Evolutionary conservation across 2,113 vertebrate species (phyloP).

Genomic region (Cottus gobio): DNA sequence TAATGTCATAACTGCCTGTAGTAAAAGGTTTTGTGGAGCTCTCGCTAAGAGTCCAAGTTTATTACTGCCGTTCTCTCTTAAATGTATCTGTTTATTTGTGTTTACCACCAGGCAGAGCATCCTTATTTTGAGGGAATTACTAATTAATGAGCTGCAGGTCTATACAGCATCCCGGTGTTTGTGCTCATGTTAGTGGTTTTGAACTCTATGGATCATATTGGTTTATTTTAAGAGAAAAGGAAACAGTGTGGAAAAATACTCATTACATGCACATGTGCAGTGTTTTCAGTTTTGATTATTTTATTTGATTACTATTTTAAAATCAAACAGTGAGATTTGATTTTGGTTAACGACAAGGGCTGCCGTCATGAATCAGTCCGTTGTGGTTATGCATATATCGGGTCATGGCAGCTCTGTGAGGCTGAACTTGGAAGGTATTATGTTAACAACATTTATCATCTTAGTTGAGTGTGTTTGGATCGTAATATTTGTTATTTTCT

Average conservation of each 20-base stretch:
- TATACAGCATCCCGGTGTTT: neutral
- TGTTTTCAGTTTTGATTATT: neutral
- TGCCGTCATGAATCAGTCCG: neutral
- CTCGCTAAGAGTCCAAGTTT: neutral
- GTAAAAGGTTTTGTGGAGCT: slow-evolving; percentile 1
- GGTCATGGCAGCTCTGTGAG: neutral
- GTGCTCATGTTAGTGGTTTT: neutral
- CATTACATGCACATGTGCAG: neutral
- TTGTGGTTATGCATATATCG: neutral
- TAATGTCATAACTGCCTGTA: slow-evolving; percentile 12
- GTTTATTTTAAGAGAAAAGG: neutral
- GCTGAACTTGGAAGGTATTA: neutral
- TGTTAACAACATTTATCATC: neutral
- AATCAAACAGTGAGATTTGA: neutral
- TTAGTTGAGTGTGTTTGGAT: neutral
- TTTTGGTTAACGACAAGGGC: neutral
- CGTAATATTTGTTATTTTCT: no score
- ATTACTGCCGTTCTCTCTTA: neutral
- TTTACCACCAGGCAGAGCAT: neutral
- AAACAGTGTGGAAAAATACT: neutral
- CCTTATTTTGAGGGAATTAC: neutral
- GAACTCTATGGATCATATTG: neutral
- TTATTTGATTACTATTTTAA: neutral
- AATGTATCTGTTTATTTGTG: neutral
- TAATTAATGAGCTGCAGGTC: neutral